Conservation (phyloP, 2,113 vertebrate species). For the Polyodon spathula region DNA sequence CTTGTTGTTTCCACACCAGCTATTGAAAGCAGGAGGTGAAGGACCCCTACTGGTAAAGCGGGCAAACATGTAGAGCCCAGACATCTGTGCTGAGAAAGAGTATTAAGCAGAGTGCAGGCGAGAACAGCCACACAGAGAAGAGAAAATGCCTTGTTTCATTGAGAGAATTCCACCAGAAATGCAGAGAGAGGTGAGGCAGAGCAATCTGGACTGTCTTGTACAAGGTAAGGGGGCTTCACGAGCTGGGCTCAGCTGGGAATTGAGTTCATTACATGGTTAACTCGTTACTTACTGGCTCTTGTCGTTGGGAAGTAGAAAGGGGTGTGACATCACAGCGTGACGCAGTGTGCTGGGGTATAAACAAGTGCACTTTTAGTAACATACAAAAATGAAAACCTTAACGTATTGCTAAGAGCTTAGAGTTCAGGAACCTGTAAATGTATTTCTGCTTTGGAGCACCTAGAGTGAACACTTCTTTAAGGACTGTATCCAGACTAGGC, state of each 20-base stretch:
- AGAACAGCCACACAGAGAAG: conserved; percentile 47
- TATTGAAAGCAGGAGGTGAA: conserved; percentile 57
- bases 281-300: conserved; percentile 1
- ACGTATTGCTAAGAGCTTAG: no score
- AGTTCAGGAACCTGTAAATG: no score
- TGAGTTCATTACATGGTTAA: conserved; percentile 5
- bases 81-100: conserved; percentile 56
- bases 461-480: no score
- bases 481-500: no score
- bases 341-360: no score
- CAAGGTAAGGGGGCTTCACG: conserved; percentile 50
- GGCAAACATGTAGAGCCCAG: conserved; percentile 56
- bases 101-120: conserved; percentile 40
- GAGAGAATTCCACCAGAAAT: conserved; percentile 65
- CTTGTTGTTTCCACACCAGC: conserved; percentile 44
- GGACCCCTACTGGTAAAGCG: conserved; percentile 71
- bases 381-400: no score
- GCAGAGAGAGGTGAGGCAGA: conserved; percentile 61
- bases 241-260: background rate
- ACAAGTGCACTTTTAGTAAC: no score
- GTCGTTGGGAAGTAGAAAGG: conserved; percentile 2
- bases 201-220: conserved; percentile 55
- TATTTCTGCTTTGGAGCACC: no score
- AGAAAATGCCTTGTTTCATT: conserved; percentile 70
- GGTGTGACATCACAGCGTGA: conserved; percentile 21